These are phyloP conservation scores for Clunio marinus DNA, from an alignment of 2,888 invertebrate species.

Conservation along the genomic window DNA sequence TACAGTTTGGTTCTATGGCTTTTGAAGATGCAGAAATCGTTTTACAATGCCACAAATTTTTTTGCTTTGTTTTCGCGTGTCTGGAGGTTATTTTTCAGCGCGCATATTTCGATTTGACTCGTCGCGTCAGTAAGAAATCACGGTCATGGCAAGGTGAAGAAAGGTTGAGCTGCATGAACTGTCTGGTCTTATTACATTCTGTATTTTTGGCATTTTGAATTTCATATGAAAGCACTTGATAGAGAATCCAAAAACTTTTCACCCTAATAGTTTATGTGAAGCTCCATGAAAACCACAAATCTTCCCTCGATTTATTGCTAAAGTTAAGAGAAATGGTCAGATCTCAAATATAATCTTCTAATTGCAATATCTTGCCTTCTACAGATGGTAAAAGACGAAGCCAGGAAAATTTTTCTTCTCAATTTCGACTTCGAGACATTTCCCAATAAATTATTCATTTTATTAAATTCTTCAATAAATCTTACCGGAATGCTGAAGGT, in stretches of 20 bases:
- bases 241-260: not conserved
- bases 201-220: not conserved
- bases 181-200: not conserved
- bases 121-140: not conserved
- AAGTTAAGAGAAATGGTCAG: conserved; percentile 3
- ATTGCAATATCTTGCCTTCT: conserved; percentile 21
- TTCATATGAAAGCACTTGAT: not conserved
- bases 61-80: conserved; percentile 13
- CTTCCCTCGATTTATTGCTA: not conserved
- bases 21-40: conserved; percentile 23
- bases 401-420: not conserved
- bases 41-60: conserved; percentile 8
- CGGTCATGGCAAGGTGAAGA: conserved; percentile 37
- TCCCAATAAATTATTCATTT: conserved; percentile 29
- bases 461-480: conserved; percentile 26
- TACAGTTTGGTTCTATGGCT: conserved; percentile 29
- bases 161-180: not conserved
- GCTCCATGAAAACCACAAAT: not conserved
- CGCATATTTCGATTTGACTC: not conserved
- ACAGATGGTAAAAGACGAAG: conserved; percentile 1
- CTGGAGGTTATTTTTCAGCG: conserved; percentile 35
- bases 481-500: not conserved
- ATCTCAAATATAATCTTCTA: not conserved
- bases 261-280: not conserved
- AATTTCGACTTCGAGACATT: conserved; percentile 1